phyloP scores from a whole-genome alignment of 2,888 invertebrate species.

The Drosophila leonis region DNA sequence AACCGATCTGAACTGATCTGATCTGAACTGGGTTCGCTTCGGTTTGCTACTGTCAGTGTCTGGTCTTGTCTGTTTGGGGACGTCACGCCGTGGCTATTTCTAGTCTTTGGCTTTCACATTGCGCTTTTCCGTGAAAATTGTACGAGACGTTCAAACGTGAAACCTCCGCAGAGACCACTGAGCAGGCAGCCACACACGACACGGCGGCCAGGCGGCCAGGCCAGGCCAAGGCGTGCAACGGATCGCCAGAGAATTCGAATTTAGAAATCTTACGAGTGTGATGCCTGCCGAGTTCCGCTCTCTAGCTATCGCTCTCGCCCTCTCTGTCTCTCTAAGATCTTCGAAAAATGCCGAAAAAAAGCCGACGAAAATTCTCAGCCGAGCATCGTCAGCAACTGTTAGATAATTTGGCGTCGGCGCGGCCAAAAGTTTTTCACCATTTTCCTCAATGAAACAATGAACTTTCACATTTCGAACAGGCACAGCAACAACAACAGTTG shows the following conservation, averaged over 20 bases:
- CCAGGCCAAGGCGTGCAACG: conserved; percentile 28
- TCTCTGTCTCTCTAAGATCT: conserved; percentile 2
- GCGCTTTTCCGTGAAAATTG: conserved; percentile 78
- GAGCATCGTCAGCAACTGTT: conserved; percentile 52
- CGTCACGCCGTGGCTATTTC: conserved; percentile 79
- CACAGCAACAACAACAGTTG: conserved; percentile 30
- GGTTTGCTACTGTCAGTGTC: conserved; percentile 66
- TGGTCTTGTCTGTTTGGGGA: conserved; percentile 62
- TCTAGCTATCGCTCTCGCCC: neutral
- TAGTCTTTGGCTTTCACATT: conserved; percentile 78
- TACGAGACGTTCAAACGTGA: conserved; percentile 84
- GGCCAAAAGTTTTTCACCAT: conserved; percentile 60
- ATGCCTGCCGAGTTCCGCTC: neutral
- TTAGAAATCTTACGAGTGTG: conserved; percentile 12
- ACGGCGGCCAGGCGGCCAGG: conserved; percentile 19
- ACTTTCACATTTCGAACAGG: conserved; percentile 75
- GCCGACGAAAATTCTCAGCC: conserved; percentile 42
- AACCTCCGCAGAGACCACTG: conserved; percentile 86
- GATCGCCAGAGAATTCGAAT: conserved; percentile 36
- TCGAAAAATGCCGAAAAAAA: conserved; percentile 37
- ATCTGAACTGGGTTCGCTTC: conserved; percentile 51
- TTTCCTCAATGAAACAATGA: conserved; percentile 81
- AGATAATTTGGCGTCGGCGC: conserved; percentile 68
- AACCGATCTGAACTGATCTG: conserved; percentile 13
- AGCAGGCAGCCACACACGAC: conserved; percentile 53